A percentile compares a stretch with the other conserved stretches of the same genome.
Evolutionary conservation across 2,888 invertebrate species (phyloP).

Genomic region (Hartigia nigra): DNA sequence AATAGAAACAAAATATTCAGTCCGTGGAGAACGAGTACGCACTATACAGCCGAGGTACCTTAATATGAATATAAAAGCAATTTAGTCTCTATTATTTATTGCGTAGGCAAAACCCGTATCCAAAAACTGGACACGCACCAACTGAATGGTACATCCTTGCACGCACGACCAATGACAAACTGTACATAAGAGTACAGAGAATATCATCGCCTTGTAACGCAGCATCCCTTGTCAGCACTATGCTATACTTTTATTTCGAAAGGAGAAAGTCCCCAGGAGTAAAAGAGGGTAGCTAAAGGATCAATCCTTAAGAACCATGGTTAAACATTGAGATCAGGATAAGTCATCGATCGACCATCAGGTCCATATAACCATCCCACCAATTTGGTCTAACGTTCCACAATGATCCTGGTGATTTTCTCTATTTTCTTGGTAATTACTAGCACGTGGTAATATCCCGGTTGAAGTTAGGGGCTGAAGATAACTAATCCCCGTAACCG

Average conservation of each 20-base stretch:
- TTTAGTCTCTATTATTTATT: conserved; percentile 62
- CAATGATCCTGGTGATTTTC: conserved; percentile 27
- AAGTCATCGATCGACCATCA: not conserved
- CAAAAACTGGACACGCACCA: conserved; percentile 29
- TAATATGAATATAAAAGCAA: conserved; percentile 66
- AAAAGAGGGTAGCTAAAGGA: not conserved
- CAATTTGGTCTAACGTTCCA: conserved; percentile 20
- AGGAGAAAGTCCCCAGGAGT: not conserved
- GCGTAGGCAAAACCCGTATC: conserved; percentile 31
- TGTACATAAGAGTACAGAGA: not conserved
- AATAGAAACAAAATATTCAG: conserved; percentile 63
- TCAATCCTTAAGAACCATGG: not conserved
- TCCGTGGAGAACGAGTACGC: conserved; percentile 40
- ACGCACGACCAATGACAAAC: not conserved
- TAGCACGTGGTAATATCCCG: conserved; percentile 13
- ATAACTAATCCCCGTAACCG: conserved; percentile 66
- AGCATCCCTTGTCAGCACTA: not conserved
- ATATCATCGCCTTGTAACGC: not conserved
- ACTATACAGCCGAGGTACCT: conserved; percentile 37
- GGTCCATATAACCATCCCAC: conserved; percentile 40
- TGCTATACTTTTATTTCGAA: not conserved
- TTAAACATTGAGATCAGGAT: not conserved
- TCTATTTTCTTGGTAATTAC: conserved; percentile 49
- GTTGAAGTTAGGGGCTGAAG: conserved; percentile 42
- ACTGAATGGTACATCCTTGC: conserved; percentile 1